Conservation (phyloP, 2,888 invertebrate species). For the Eueremaeus valkanovi region DNA sequence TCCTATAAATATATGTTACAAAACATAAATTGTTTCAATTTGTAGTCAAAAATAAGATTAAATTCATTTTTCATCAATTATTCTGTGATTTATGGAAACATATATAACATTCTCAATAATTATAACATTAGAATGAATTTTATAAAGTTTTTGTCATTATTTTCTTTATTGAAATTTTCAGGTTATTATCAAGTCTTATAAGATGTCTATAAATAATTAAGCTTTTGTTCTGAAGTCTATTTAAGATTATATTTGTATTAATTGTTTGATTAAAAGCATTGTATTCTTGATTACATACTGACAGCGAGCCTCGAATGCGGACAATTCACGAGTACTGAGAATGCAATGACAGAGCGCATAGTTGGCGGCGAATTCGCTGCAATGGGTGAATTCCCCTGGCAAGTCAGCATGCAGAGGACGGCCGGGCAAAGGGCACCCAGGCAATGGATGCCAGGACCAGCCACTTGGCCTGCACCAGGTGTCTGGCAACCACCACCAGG, state of each 20-base stretch:
- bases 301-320: conserved; percentile 15
- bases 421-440: background rate
- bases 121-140: background rate
- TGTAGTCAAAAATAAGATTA: too few species aligned
- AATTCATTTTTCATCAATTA: too few species aligned
- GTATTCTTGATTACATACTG: background rate
- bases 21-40: background rate
- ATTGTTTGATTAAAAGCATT: background rate
- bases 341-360: conserved; percentile 20
- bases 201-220: background rate
- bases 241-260: background rate
- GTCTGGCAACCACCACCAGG: background rate
- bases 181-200: conserved; percentile 12
- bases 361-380: conserved; percentile 22
- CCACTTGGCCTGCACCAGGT: background rate
- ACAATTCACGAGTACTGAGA: background rate
- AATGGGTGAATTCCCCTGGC: conserved; percentile 39
- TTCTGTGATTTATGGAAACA: background rate
- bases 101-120: background rate
- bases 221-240: background rate
- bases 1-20: conserved; percentile 31
- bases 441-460: background rate
- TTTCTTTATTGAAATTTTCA: background rate
- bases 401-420: conserved; percentile 34
- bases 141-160: background rate